These are phyloP conservation scores for Trichechus manatus DNA, from an alignment of 2,113 vertebrate genomes.

Conservation along the genomic window DNA sequence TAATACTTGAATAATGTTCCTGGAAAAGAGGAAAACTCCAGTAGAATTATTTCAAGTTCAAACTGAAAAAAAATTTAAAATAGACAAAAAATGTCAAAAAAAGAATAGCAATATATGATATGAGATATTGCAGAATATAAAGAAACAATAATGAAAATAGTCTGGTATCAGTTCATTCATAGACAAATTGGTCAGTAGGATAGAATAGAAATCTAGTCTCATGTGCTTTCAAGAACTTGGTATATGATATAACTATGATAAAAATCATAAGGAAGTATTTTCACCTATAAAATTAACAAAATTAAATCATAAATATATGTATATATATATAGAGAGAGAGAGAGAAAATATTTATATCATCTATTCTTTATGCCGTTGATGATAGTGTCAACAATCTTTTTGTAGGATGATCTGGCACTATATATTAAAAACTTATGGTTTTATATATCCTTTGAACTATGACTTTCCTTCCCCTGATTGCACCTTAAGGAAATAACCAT, in stretches of 20 bases:
- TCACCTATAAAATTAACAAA: background rate
- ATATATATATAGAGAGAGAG: no score
- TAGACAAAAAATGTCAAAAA: background rate
- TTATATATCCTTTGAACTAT: background rate
- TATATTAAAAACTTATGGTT: background rate
- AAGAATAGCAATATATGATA: background rate
- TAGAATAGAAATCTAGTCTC: background rate
- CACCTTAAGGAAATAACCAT: constrained; percentile 11
- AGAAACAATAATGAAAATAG: constrained; percentile 19
- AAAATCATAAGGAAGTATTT: background rate
- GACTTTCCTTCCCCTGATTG: background rate
- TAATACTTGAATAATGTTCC: background rate
- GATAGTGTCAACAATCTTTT: background rate
- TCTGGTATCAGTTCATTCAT: background rate
- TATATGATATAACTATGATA: background rate
- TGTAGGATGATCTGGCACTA: background rate
- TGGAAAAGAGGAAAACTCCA: constrained; percentile 21
- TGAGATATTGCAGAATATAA: background rate
- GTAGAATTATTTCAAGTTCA: background rate
- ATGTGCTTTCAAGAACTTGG: background rate
- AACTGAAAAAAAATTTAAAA: constrained; percentile 40
- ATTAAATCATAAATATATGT: background rate
- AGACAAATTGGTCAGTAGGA: background rate
- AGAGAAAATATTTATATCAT: background rate
- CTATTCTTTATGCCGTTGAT: background rate